Base-by-base conservation (phyloP, 1,140 invertebrate species). In the Armadillidium nasatum region DNA sequence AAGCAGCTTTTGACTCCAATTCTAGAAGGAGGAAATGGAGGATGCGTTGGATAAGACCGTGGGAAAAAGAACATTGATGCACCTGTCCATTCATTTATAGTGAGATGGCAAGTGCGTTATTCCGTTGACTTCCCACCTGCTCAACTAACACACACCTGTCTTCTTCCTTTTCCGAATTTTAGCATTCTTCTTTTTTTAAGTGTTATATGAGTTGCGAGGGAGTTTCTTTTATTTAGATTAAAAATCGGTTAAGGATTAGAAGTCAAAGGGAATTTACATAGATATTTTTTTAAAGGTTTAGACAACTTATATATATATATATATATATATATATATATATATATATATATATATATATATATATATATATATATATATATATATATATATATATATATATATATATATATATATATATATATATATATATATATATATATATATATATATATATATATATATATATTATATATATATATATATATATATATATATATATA, bases 251-350 rank as follows among this genome's bases (percentile, higher is more conserved):
- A 33, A 3, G 33, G 33, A 3, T 33, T 33, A 33, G 2, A 33
- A 33, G 33, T 33, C 6, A 33, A 33, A 33, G 6, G 33, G 1
- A 3, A 60, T 60, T 60, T 19, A 60, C 19, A 60, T 60, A 60
- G 1, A 60, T 15, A 4, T 60, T 15, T 60, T 60, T 10, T 50
- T 9, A 10, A 50, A 50, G 7, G 11, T 60, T 60, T 60, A 60
- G 11, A 60, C 19, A 13, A 13, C 50, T 60, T 60, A 60, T 60
- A 15, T 15, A 15, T 60, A 60, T 60, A 15, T 15, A 15, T 60
- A 60, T 60, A 60, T 60, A 60, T 60, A 60, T 60, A 60, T 60
- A 60, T 60, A 60, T 60, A 60, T 60, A 60, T 60, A 60, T 60
- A 60, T 60, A 60, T 60, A 60, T 60, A 60, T 60, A 19, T 60